phyloP scores from a whole-genome alignment of 2,797 vertebrate species.

The Dermochelys coriacea region DNA sequence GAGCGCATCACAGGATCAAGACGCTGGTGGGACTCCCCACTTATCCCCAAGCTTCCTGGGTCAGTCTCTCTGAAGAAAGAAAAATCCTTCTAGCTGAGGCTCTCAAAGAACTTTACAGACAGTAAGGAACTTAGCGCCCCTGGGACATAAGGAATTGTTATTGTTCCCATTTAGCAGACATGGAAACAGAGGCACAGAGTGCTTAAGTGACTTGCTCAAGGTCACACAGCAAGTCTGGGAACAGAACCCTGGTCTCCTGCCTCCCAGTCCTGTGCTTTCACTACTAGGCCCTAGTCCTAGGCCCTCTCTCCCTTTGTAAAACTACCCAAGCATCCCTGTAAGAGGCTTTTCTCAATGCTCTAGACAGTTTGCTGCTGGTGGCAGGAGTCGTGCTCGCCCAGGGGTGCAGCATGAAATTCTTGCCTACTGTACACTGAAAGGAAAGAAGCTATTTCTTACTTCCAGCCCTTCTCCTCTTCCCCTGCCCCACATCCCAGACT shows the following conservation, averaged over 20 bases:
- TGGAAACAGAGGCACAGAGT: not conserved
- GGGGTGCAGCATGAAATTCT: not conserved
- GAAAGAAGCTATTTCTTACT: not conserved
- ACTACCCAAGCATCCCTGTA: not conserved
- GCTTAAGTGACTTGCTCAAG: not conserved
- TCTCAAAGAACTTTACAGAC: not conserved
- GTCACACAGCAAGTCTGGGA: not conserved
- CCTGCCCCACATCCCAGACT: not conserved
- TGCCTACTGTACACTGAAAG: not conserved
- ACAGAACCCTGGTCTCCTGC: not conserved
- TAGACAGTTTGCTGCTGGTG: not conserved
- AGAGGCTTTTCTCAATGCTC: not conserved
- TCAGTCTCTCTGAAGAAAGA: not conserved
- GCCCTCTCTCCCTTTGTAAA: not conserved
- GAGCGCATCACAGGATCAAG: not conserved
- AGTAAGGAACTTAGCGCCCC: not conserved
- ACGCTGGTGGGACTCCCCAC: not conserved
- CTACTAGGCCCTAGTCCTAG: rapidly evolving
- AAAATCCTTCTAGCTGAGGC: not conserved
- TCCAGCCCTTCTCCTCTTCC: not conserved
- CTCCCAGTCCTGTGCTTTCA: not conserved
- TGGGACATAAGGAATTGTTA: not conserved
- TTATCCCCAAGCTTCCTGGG: not conserved
- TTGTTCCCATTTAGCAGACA: not conserved
- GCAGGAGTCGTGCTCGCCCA: not conserved